Percentiles rank a stretch among this genome's conserved stretches.
phyloP scores from a whole-genome alignment of 2,113 vertebrate species.

The Hippocampus mohnikei region DNA sequence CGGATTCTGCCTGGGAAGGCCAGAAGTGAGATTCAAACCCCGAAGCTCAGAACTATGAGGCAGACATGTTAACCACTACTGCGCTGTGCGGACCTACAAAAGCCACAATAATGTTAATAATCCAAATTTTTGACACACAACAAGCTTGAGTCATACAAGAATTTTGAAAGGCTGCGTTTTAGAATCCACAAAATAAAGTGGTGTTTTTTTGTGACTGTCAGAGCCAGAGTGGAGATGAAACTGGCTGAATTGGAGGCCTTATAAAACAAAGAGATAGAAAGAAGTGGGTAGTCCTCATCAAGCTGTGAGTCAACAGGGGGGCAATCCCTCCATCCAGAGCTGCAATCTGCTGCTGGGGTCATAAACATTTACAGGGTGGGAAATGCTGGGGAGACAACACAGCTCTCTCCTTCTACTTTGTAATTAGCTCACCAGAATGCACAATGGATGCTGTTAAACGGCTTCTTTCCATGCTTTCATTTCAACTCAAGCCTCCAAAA shows the following conservation, averaged over 20 bases:
- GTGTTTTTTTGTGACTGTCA: neutral
- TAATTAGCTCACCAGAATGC: slow-evolving; percentile 54
- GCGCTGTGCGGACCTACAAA: neutral
- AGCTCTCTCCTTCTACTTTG: slow-evolving; percentile 17
- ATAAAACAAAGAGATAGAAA: slow-evolving; percentile 64
- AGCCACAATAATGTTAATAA: neutral
- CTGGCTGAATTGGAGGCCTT: slow-evolving; percentile 58
- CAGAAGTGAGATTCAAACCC: neutral
- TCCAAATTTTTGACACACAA: neutral
- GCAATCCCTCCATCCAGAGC: slow-evolving; percentile 66
- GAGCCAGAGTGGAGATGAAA: slow-evolving; percentile 29
- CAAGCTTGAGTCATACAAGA: no score
- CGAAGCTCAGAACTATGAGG: neutral
- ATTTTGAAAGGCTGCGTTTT: no score
- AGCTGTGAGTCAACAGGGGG: slow-evolving; percentile 69
- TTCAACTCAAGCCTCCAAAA: neutral
- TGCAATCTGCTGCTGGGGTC: slow-evolving; percentile 65
- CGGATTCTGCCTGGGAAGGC: neutral
- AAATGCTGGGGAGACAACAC: slow-evolving; percentile 50
- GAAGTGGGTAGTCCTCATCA: slow-evolving; percentile 55
- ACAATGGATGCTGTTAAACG: slow-evolving; percentile 1
- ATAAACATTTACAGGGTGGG: slow-evolving; percentile 73
- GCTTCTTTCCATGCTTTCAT: slow-evolving; percentile 1
- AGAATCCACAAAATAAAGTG: neutral
- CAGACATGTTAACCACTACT: neutral